Percentiles rank a stretch among this genome's conserved stretches.
Conservation (phyloP, 1,140 invertebrate species). For the Sminthurinus signatus region DNA sequence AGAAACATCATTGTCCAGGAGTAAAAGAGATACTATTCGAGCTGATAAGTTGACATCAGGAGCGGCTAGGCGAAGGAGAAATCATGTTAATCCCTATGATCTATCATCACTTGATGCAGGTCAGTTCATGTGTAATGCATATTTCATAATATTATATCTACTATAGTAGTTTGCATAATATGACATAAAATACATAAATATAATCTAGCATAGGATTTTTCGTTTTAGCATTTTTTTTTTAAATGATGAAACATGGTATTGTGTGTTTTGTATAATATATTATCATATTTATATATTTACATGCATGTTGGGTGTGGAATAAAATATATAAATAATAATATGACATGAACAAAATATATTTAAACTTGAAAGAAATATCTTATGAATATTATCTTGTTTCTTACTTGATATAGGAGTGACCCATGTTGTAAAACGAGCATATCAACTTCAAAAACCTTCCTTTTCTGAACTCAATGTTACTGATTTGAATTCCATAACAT, state of each 20-base stretch:
- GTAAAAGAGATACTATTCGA: constrained; percentile 1
- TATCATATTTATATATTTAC: too few relatives aligned
- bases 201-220: too few relatives aligned
- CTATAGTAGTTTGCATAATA: not conserved
- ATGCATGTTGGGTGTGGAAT: too few relatives aligned
- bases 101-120: not conserved
- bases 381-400: not conserved
- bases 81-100: not conserved
- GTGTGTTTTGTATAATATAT: too few relatives aligned
- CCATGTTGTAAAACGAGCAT: not conserved
- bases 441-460: not conserved
- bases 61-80: not conserved
- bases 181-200: not conserved
- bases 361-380: too few relatives aligned
- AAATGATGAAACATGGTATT: too few relatives aligned
- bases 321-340: too few relatives aligned
- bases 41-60: not conserved
- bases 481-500: constrained; percentile 7
- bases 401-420: not conserved
- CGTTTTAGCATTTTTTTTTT: too few relatives aligned
- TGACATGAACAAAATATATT: too few relatives aligned
- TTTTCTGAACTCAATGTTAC: not conserved
- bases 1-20: not conserved
- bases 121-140: not conserved
- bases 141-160: not conserved